Evolutionary conservation across 1,140 invertebrate species (phyloP), one percentile per base, ranked within the genome.

Genomic region (Atta texana): DNA sequence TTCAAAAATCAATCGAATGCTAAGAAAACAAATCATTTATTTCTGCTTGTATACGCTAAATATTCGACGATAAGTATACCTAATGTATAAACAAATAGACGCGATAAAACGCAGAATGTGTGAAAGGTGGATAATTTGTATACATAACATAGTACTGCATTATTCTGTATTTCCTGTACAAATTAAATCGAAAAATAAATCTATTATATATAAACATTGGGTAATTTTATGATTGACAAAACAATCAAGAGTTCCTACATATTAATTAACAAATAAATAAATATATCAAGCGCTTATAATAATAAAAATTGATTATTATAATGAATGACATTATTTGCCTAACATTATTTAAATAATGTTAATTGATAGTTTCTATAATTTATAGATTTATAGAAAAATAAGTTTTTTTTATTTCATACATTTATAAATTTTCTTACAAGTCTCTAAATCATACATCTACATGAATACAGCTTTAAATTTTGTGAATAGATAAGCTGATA

Each of bases 1-100:
- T 63, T 49, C 14, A 16, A 24, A 63, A 1, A 49, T 31, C 5
- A 6, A 16, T 39, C 10, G 18, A 66, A 39, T 34, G 14, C 0
- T 16, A 59, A 16, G 24, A 21, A 44, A 18, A 1, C 14, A 1
- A 63, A 34, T 78, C 66, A 71, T 68, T 53, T 53, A 81, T 69
- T 71, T 81, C n/a, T 80, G 49, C 28, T 10, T 69, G 14, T 80
- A 51, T 51, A 31, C 14, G 12, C 16, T 74, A 61, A 82, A 61
- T 53, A 63, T 75, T 34, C 18, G 18, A 44, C 2, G 21, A 59
- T 49, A 74, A 74, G 7, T 74, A 21, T 16, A 39, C 49, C 12
- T 24, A 18, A 31, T 61, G 24, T 14, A 31, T 34, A 39, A n/a
- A n/a, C 21, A 71, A 71, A 44, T 14, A 81, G 31, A 8, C 8